These are phyloP conservation scores for Zoanthus sociatus DNA, from an alignment of 92 coral and sea anemone species.

Conservation along the genomic window DNA sequence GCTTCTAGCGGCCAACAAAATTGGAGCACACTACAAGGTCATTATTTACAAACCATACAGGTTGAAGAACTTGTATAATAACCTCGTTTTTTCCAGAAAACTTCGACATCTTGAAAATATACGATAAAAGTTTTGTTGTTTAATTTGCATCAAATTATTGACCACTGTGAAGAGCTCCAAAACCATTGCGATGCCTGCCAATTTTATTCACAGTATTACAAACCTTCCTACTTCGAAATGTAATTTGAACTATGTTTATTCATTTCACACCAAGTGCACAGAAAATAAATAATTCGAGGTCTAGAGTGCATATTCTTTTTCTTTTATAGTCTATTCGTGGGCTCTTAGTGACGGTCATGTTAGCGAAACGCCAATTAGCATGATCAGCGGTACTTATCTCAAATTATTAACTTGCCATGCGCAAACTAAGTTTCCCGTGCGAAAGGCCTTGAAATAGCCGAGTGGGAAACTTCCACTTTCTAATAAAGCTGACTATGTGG, in stretches of 20 bases:
- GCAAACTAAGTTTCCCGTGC: constrained; percentile 19
- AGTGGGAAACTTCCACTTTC: background rate
- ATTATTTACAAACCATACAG: background rate
- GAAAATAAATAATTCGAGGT: background rate
- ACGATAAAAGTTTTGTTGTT: background rate
- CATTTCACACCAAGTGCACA: constrained; percentile 5
- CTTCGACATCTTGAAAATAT: background rate
- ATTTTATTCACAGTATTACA: background rate
- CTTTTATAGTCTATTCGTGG: background rate
- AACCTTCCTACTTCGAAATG: no score
- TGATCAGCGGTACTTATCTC: constrained; percentile 1
- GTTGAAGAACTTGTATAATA: background rate
- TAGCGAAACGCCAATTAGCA: background rate
- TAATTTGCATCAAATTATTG: background rate
- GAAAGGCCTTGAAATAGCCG: constrained; percentile 10
- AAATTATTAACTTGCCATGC: constrained; percentile 7
- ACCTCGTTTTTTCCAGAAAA: constrained; percentile 2
- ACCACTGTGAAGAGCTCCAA: background rate
- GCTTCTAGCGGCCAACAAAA: background rate
- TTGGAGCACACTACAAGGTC: background rate
- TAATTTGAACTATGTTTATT: background rate
- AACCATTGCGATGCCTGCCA: background rate
- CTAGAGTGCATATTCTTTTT: constrained; percentile 21
- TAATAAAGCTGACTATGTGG: no score
- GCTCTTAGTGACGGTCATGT: background rate